A percentile compares a stretch with the other conserved stretches of the same genome.
phyloP scores from a whole-genome alignment of 2,797 vertebrate genomes.

The Clarias pachynema region DNA sequence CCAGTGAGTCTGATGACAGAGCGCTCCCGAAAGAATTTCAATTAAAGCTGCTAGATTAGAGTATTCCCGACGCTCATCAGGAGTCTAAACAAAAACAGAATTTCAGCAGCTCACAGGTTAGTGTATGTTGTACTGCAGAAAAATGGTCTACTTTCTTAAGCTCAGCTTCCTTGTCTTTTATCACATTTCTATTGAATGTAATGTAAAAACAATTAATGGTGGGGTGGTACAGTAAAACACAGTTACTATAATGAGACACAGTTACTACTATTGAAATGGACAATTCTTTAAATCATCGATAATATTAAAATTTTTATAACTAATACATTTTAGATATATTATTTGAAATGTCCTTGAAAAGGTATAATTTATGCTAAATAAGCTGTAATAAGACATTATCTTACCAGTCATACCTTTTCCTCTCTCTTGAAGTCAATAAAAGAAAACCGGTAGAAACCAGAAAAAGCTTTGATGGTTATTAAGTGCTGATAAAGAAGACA shows the following conservation, averaged over 20 bases:
- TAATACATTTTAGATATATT: no score
- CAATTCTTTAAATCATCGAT: background rate
- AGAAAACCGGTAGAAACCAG: background rate
- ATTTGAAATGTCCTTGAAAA: no score
- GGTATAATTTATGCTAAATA: background rate
- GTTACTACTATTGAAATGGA: background rate
- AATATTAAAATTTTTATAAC: no score
- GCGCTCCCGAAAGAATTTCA: constrained; percentile 38
- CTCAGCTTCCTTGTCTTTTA: background rate
- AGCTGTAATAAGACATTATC: background rate
- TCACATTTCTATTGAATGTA: background rate
- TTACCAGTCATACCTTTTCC: background rate
- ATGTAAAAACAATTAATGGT: background rate
- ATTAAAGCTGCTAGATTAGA: constrained; percentile 29
- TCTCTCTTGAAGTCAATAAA: background rate
- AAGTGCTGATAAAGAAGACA: background rate
- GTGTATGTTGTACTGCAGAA: background rate
- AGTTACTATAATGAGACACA: background rate
- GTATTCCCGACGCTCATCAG: constrained; percentile 14
- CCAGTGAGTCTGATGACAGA: constrained; percentile 20
- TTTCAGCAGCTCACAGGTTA: background rate
- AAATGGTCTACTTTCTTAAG: background rate
- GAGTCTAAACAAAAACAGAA: constrained; percentile 12
- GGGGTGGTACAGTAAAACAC: background rate
- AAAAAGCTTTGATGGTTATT: background rate